A percentile compares a stretch with the other conserved stretches of the same genome.
Conservation (phyloP, 2,888 invertebrate genomes). For the Heteromurus nitidus region DNA sequence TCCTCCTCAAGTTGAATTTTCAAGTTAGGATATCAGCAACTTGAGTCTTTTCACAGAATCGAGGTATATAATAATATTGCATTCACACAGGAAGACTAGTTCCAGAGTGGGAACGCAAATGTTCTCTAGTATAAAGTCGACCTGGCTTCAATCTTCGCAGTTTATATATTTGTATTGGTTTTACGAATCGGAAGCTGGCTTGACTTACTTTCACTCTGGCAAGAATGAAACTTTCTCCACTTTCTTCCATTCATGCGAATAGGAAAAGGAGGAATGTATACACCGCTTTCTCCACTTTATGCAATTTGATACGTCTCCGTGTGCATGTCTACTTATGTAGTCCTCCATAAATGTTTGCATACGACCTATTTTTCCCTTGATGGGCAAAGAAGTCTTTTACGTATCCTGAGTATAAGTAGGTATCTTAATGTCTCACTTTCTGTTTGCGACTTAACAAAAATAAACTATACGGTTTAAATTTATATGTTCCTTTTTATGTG, state of each 20-base stretch:
- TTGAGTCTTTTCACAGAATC: not conserved
- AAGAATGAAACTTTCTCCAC: too few species aligned
- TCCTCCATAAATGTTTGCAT: conserved; percentile 5
- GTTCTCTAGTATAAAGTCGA: too few species aligned
- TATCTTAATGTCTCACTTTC: not conserved
- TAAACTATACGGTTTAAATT: too few species aligned
- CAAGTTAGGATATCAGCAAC: not conserved
- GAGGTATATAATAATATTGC: not conserved
- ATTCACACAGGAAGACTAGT: too few species aligned
- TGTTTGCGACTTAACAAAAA: too few species aligned
- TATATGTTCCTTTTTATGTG: too few species aligned
- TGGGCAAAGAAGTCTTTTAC: too few species aligned
- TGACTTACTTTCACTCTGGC: not conserved
- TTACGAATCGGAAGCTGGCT: not conserved
- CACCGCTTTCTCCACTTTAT: too few species aligned
- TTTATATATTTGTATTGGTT: not conserved
- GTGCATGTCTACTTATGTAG: not conserved
- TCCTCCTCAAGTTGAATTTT: conserved; percentile 14
- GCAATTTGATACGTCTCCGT: not conserved
- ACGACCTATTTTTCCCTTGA: conserved; percentile 7
- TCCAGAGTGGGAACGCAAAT: too few species aligned
- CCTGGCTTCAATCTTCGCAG: too few species aligned
- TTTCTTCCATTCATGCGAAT: too few species aligned
- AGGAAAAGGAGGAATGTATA: too few species aligned
- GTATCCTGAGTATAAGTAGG: not conserved